These are phyloP conservation scores for Lates calcarifer DNA, from an alignment of 2,113 vertebrate species.

Conservation along the genomic window DNA sequence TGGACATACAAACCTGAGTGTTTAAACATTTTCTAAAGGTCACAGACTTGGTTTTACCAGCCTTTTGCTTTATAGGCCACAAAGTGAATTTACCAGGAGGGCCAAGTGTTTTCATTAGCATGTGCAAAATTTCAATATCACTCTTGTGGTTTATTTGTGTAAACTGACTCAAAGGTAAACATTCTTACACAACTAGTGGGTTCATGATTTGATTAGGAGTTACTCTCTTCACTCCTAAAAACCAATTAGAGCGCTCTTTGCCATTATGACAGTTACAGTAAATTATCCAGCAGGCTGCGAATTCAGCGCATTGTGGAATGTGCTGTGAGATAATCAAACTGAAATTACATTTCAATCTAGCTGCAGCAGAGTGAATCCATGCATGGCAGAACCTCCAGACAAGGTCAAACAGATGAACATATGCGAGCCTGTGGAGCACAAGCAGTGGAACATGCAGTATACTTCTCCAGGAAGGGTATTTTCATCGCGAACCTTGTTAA, in stretches of 20 bases:
- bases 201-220: slow-evolving; percentile 54
- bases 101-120: slow-evolving; percentile 7
- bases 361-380: slow-evolving; percentile 45
- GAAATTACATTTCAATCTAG: slow-evolving; percentile 56
- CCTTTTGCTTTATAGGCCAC: not conserved
- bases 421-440: slow-evolving; percentile 9
- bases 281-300: slow-evolving; percentile 41
- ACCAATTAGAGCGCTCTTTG: slow-evolving; percentile 30
- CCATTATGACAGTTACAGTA: slow-evolving; percentile 17
- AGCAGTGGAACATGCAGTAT: not conserved
- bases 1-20: not conserved
- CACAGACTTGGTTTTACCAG: slow-evolving; percentile 32
- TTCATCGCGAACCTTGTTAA: too few species aligned
- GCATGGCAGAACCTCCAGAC: slow-evolving; percentile 28
- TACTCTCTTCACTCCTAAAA: slow-evolving; percentile 32
- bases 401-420: slow-evolving; percentile 48
- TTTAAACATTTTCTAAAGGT: slow-evolving; percentile 33
- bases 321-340: slow-evolving; percentile 60
- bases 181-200: not conserved
- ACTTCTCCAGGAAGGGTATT: not conserved
- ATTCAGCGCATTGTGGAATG: slow-evolving; percentile 33
- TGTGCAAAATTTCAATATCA: slow-evolving; percentile 1
- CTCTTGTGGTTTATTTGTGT: slow-evolving; percentile 16
- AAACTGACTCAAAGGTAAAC: slow-evolving; percentile 38
- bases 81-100: not conserved